Evolutionary conservation across 2,888 invertebrate species (phyloP), one percentile per base, ranked within the genome.

Genomic region (Brachycybe producta): DNA sequence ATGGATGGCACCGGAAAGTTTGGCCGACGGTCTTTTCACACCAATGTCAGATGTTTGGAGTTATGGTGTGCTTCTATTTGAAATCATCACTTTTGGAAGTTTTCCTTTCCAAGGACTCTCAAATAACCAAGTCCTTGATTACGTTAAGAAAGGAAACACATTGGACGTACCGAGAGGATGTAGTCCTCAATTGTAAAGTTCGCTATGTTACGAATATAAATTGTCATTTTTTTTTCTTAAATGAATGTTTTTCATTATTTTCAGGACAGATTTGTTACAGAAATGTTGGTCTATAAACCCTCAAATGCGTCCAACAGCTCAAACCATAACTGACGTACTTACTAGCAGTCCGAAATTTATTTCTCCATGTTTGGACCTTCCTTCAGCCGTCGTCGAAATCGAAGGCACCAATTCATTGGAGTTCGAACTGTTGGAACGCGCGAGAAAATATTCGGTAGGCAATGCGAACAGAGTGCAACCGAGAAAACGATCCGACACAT

Each of bases 1-100:
- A 54, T 91, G 91, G 90, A 90, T 91, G 90, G 80, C 90, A 1
- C 90, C 90, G 0, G 91, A 91, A 69, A 82, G 84, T 58, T 70
- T 91, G 15, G 78, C 76, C 2, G 72, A 82, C 23, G 90, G 90
- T 11, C 74, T 85, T 49, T 91, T 88, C 66, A 84, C 86, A 1
- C 77, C 84, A 19, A 79, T 82, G 32, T 85, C 88, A 0, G 91
- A 92, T 67, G 79, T 91, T 15, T 92, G 90, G 90, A 82, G 86
- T 30, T 88, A 79, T 64, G 91, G 88, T 4, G 83, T 91, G 36
- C 71, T 90, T 21, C 72, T 91, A 2, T 91, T 82, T 64, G 72
- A 70, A 58, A 84, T 91, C 50, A 80, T 88, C 51, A 87, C 91
- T 0, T 88, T 91, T 67, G 91, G 91, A 8, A 83, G 84, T 61